Evolutionary conservation across 2,113 vertebrate genomes (phyloP), one percentile per base, ranked within the genome.

Genomic region (Pachycephala philippinensis): DNA sequence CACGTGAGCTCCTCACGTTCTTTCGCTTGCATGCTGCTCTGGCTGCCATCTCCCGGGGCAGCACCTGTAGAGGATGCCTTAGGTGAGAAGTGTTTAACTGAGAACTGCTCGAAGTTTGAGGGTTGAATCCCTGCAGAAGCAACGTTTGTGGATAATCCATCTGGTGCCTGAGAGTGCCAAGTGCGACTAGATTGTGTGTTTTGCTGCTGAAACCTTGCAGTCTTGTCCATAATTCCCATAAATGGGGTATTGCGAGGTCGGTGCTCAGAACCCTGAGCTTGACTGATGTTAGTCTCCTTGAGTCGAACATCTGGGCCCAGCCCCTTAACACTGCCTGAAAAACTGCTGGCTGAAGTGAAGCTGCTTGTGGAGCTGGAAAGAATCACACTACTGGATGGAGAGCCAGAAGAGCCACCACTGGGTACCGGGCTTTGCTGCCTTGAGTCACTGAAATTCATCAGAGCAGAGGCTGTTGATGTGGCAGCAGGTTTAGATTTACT

Each of bases 201-300:
- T 14, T 98, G 98, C 89, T 97, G 98, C 71, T 99, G 99, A 84
- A 99, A 99, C 86, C 99, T 97, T 0, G 99, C 99, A 0, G 98
- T 99, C 98, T 99, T 99, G 95, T 99, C 99, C 89, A 96, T 99
- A 94, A 99, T 97, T 24, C 99, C 99, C 99, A 99, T 99, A 76
- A 99, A 99, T 0, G 98, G 98, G 2, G 98, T 98, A 5, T 93
- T 99, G 76, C 99, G 98, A 31, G 98, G 98, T 71, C 99, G 98
- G 94, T 98, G 98, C 40, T 99, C 99, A 1, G 97, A 13, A 15
- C 97, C 96, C 94, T 97, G 98, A 86, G 21, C 96, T 66, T 98
- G 98, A 93, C 85, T 35, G 21, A 74, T 13, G 5, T 93, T 98
- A 28, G 20, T 95, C 70, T 99, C 99, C 97, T 99, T 99, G 82